These are phyloP conservation scores for Percopsis omiscomaycus DNA, from an alignment of 2,797 vertebrate genomes.

Conservation along the genomic window DNA sequence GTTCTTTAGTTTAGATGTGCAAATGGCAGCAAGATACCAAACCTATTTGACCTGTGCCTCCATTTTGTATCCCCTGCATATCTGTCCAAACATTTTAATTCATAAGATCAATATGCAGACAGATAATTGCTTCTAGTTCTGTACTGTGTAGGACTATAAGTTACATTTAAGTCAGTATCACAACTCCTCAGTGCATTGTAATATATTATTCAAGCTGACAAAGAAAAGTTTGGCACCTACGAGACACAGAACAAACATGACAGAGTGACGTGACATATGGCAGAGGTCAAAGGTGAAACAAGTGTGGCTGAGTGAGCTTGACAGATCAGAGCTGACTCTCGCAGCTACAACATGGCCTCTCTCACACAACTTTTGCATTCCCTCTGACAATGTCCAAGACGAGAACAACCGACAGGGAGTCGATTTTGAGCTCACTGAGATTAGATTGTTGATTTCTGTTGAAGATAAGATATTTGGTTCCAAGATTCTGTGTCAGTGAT, in stretches of 20 bases:
- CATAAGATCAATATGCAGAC: slow-evolving; percentile 15
- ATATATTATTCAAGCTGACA: not conserved
- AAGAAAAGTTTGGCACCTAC: not conserved
- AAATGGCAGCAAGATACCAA: too few relatives aligned
- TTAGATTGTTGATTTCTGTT: not conserved
- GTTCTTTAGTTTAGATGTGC: not conserved
- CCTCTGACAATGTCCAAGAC: slow-evolving; percentile 9
- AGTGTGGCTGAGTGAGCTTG: slow-evolving; percentile 26
- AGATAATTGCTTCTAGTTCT: slow-evolving; percentile 25
- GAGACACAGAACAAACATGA: not conserved
- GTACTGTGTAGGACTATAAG: not conserved
- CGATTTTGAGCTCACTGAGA: slow-evolving; percentile 2
- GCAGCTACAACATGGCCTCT: slow-evolving; percentile 1
- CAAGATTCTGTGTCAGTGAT: not conserved
- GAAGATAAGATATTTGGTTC: slow-evolving; percentile 13
- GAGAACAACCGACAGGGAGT: not conserved
- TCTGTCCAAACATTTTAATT: slow-evolving; percentile 17
- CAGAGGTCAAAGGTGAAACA: slow-evolving; percentile 1
- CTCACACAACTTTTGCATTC: slow-evolving; percentile 19
- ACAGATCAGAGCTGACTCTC: slow-evolving; percentile 14
- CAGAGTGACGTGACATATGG: slow-evolving; percentile 5
- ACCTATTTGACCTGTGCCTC: not conserved
- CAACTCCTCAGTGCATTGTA: too few relatives aligned
- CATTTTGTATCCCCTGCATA: slow-evolving; percentile 2
- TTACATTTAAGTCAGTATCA: too few relatives aligned